Evolutionary conservation across 1,140 invertebrate genomes (phyloP).

Genomic region (Meloidogyne exigua): DNA sequence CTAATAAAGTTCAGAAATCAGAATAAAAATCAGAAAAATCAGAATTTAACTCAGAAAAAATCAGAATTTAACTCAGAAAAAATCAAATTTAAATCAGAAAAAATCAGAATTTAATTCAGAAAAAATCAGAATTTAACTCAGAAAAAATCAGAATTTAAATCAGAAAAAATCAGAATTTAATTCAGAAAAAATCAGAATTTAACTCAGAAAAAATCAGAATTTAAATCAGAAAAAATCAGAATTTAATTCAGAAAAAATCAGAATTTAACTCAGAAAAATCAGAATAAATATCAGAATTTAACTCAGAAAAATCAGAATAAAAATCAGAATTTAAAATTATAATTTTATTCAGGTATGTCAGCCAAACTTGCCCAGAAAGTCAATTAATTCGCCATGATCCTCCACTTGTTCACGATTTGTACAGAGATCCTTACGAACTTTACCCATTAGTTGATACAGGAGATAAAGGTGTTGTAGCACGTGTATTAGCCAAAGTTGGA

Average conservation of each 20-base stretch:
- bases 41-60: neutral
- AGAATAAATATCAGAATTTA: no score
- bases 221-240: neutral
- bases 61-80: no score
- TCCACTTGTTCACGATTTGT: slow-evolving; percentile 56
- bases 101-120: neutral
- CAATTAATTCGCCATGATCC: slow-evolving; percentile 54
- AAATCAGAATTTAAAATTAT: no score
- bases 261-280: neutral
- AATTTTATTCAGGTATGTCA: slow-evolving; percentile 52
- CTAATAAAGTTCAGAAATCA: neutral
- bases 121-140: no score
- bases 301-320: no score
- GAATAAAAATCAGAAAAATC: no score
- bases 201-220: no score
- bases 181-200: neutral
- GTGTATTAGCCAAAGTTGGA: slow-evolving; percentile 21
- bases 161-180: no score
- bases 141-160: neutral
- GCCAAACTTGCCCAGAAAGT: slow-evolving; percentile 58
- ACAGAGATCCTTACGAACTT: slow-evolving; percentile 54
- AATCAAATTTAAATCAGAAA: no score
- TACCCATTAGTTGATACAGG: slow-evolving; percentile 43
- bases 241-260: no score
- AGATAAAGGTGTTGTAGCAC: neutral